Evolutionary conservation across 2,113 vertebrate genomes (phyloP).

Genomic region (Corydoras sp.): DNA sequence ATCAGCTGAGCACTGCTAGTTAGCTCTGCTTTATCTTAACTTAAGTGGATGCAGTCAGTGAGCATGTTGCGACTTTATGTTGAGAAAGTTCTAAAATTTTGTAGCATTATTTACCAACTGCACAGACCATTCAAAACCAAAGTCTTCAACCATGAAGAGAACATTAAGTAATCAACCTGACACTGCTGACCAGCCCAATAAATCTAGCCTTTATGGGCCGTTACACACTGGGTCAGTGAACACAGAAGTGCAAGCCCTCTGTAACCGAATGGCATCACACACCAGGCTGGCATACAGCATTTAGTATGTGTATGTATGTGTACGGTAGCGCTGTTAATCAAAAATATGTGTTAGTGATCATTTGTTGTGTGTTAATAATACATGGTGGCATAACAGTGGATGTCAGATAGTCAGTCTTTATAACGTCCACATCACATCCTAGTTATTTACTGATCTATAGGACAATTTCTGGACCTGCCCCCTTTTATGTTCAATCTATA

Average conservation of each 20-base stretch:
- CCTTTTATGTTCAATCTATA: too few species aligned
- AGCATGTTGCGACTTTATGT: background rate
- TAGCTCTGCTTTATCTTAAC: background rate
- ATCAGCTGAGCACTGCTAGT: background rate
- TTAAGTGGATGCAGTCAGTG: background rate
- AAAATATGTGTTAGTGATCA: background rate
- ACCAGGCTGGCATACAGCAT: conserved; percentile 26
- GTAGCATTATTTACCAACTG: background rate
- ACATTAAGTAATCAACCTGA: conserved; percentile 71
- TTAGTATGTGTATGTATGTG: conserved; percentile 19
- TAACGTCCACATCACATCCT: too few species aligned
- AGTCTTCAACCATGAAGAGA: conserved; percentile 62
- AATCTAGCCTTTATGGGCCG: conserved; percentile 65
- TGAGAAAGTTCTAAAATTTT: background rate
- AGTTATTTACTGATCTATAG: too few species aligned
- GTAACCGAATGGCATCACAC: conserved; percentile 34
- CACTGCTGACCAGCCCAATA: conserved; percentile 70
- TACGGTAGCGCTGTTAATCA: background rate
- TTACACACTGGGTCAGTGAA: conserved; percentile 68
- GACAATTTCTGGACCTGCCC: too few species aligned
- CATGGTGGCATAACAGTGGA: too few species aligned
- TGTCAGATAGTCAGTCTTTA: too few species aligned
- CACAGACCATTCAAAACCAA: conserved; percentile 10
- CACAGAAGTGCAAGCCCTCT: conserved; percentile 61
- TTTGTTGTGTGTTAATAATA: too few species aligned